Evolutionary conservation across 2,888 invertebrate species (phyloP), one percentile per base, ranked within the genome.

Genomic region (Agrochola litura): DNA sequence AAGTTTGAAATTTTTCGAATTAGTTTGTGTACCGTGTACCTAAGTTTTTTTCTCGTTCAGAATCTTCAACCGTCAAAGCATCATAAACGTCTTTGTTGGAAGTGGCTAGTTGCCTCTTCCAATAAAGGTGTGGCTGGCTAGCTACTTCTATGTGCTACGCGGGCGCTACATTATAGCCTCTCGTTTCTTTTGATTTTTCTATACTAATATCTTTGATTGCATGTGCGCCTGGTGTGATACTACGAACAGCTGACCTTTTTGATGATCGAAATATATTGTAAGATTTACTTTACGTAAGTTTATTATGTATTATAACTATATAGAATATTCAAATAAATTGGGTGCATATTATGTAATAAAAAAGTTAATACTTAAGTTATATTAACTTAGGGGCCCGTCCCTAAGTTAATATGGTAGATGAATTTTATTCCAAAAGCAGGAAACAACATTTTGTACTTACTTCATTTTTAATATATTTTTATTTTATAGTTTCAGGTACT

Each of bases 161-260:
- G n/a, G 14, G 14, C n/a, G 76, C 82, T 82, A 78, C 76, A 46
- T 52, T 14, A 49, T 41, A 41, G 41, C 37, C 49, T 30, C 14
- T 22, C 30, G 49, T 43, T 78, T 68, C 43, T 58, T 79, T 64
- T 56, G n/a, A 22, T 30, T 63, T 46, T 49, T 52, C n/a, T 81
- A 64, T 9, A 54, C 30, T 56, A 14, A 79, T 25, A 61, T 79
- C 79, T 79, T 83, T 41, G 46, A 83, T 67, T 61, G 9, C 14
- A 83, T 79, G 84, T 49, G 61, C 83, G 61, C 83, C 83, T 83
- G 61, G 83, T 79, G 49, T 56, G 4, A 43, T 49, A 63, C 66
- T 83, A 83, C 79, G 78, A 82, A 77, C 56, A 63, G 61, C 83
- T 79, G 79, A 77, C 83, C 66, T 77, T 66, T 82, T 76, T 83